Conservation (phyloP, 2,113 vertebrate species). For the Vicugna pacos region DNA sequence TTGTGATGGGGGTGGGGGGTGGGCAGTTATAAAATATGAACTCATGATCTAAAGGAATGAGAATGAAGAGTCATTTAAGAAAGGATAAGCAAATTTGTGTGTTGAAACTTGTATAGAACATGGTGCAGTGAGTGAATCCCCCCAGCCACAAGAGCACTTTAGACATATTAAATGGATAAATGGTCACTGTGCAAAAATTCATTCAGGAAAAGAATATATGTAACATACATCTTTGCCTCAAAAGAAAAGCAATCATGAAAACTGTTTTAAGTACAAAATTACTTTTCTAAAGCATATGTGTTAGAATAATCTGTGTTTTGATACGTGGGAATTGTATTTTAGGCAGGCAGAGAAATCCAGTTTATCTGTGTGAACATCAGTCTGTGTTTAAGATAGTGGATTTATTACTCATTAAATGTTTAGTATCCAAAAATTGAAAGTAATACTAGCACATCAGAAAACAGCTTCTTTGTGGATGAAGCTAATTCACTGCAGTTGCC, state of each 20-base stretch:
- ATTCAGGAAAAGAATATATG: background rate
- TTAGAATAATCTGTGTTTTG: conserved; percentile 47
- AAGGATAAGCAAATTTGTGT: background rate
- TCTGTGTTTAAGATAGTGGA: background rate
- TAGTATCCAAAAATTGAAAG: background rate
- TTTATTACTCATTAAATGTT: background rate
- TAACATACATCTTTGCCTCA: background rate
- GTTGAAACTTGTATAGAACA: background rate
- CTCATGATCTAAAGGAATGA: background rate
- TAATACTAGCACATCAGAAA: background rate
- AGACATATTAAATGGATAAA: background rate
- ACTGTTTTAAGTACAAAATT: conserved; percentile 22
- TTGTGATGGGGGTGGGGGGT: background rate
- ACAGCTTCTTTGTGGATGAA: background rate
- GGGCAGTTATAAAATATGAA: background rate
- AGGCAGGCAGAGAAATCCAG: conserved; percentile 20
- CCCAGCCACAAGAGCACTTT: background rate
- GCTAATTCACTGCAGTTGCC: background rate
- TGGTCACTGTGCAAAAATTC: background rate
- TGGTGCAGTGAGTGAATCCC: background rate
- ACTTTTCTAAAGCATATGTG: conserved; percentile 42
- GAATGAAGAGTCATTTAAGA: background rate
- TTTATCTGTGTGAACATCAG: conserved; percentile 43
- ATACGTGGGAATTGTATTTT: conserved; percentile 23
- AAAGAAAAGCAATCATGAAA: conserved; percentile 11